These are phyloP conservation scores for Erythrocercus mccallii DNA, from an alignment of 2,113 vertebrate genomes.

Conservation along the genomic window DNA sequence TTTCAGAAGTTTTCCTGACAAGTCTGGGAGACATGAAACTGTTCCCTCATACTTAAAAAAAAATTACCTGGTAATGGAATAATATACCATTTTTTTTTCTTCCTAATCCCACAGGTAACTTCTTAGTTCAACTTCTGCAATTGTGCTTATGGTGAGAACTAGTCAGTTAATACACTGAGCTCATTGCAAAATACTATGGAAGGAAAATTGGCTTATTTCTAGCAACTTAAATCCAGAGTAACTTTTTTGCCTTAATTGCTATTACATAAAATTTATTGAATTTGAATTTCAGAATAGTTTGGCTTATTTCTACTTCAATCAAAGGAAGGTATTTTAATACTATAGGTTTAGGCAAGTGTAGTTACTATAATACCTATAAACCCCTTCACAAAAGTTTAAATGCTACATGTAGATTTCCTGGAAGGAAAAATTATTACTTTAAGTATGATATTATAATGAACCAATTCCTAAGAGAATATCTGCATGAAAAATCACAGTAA, in stretches of 20 bases:
- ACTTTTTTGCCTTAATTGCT: not conserved
- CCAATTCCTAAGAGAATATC: not conserved
- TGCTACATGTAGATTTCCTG: not conserved
- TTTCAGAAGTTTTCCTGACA: not conserved
- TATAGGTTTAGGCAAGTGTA: not conserved
- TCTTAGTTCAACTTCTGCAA: not conserved
- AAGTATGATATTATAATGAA: not conserved
- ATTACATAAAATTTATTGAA: not conserved
- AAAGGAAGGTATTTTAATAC: not conserved
- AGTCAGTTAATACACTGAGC: not conserved
- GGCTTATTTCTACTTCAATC: not conserved
- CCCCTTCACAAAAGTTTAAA: not conserved
- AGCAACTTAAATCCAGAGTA: not conserved
- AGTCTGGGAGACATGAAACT: not conserved
- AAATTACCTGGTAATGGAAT: not conserved
- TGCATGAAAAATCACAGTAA: not conserved
- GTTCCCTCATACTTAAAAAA: not conserved
- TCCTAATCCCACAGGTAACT: not conserved
- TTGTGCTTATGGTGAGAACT: not conserved
- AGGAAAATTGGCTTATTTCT: not conserved
- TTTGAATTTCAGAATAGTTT: conserved; percentile 4
- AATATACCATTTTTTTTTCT: not conserved
- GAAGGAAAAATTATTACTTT: not conserved
- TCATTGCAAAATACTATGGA: not conserved
- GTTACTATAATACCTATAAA: not conserved